A percentile compares a stretch with the other conserved stretches of the same genome.
These are phyloP conservation scores for Raja brachyura DNA, from an alignment of 2,113 vertebrate species.

Conservation along the genomic window DNA sequence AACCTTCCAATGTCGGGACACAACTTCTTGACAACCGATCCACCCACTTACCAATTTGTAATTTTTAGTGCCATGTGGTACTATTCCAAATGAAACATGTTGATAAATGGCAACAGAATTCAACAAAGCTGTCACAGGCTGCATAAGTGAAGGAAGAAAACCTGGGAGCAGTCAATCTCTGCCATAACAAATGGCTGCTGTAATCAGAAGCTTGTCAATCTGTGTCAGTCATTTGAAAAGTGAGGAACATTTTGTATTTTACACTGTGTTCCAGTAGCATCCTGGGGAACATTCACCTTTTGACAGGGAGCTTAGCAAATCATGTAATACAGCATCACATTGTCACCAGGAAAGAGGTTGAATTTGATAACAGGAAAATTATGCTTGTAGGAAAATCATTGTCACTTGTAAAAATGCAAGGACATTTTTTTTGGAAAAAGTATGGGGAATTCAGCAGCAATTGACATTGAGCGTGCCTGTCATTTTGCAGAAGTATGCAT, in stretches of 20 bases:
- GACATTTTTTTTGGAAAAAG: neutral
- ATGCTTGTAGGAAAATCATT: neutral
- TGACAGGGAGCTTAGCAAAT: slow-evolving; percentile 12
- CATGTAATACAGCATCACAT: neutral
- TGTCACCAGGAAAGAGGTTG: neutral
- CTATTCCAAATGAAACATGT: slow-evolving; percentile 1
- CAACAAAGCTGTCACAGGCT: slow-evolving; percentile 8
- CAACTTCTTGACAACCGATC: neutral
- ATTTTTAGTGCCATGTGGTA: slow-evolving; percentile 23
- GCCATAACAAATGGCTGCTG: neutral
- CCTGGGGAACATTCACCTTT: slow-evolving; percentile 2
- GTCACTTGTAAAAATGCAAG: neutral
- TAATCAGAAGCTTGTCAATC: slow-evolving; percentile 29
- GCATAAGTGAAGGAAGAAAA: neutral
- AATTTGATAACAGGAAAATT: neutral
- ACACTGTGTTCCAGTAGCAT: slow-evolving; percentile 8
- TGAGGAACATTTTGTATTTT: neutral
- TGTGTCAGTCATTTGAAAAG: slow-evolving; percentile 15
- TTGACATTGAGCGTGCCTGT: neutral
- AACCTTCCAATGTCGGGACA: neutral
- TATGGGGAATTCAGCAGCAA: neutral
- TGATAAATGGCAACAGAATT: neutral
- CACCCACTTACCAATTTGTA: neutral
- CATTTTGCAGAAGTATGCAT: neutral
- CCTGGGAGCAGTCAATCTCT: slow-evolving; percentile 4